Evolutionary conservation across 2,113 vertebrate species (phyloP).

Genomic region (Poicephalus gulielmi): DNA sequence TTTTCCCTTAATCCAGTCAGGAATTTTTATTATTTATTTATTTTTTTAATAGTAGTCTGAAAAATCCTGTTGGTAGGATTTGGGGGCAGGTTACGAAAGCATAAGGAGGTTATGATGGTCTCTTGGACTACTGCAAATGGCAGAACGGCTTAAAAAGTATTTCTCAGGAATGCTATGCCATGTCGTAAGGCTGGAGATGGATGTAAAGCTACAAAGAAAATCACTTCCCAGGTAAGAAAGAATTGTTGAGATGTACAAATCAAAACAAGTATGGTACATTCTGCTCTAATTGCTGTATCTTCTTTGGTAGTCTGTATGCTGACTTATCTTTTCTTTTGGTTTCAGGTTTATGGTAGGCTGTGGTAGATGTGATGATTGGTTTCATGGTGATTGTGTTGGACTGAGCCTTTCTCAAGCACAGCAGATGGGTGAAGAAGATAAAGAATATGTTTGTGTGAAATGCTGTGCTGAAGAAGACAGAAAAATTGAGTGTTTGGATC

Average conservation of each 20-base stretch:
- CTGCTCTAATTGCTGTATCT: not conserved
- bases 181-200: constrained; percentile 70
- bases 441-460: constrained; percentile 94
- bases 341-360: constrained; percentile 98
- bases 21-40: not conserved
- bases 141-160: not conserved
- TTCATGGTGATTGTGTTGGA: constrained; percentile 97
- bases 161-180: not conserved
- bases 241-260: not conserved
- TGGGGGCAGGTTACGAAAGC: not conserved
- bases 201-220: constrained; percentile 51
- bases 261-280: not conserved
- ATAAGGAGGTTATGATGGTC: not conserved
- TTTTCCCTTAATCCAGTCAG: not conserved
- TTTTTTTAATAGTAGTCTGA: not conserved
- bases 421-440: constrained; percentile 96
- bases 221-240: not conserved
- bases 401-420: constrained; percentile 92
- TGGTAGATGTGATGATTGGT: constrained; percentile 97
- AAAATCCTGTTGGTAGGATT: not conserved
- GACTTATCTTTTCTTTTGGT: not conserved
- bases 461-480: constrained; percentile 93
- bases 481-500: constrained; percentile 75
- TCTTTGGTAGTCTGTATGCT: not conserved
- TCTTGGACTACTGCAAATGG: constrained; percentile 25